Evolutionary conservation across 2,888 invertebrate species (phyloP), one percentile per base, ranked within the genome.

Genomic region (Pristionchus entomophagus): DNA sequence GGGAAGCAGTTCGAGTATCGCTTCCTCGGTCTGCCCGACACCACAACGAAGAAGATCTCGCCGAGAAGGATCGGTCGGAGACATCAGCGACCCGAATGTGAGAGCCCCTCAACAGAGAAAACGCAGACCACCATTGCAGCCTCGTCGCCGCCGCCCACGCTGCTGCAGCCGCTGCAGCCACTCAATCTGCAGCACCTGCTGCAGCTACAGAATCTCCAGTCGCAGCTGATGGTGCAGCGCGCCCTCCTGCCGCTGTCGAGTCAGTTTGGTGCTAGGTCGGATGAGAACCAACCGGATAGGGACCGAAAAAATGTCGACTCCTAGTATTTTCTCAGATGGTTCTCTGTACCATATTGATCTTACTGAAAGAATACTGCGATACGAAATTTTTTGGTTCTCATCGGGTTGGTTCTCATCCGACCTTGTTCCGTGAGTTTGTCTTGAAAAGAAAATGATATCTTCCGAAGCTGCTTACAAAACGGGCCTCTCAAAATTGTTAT

Each of bases 161-260:
- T 41, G 3, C n/a, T 73, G 73, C 73, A 73, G 45, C 69, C 29
- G 29, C 41, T 69, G 41, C 73, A 73, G 73, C 73, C 38, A 38
- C 38, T 38, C 1, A 41, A 26, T 19, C 22, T 73, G 73, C 73
- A 45, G 73, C 73, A 73, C 10, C 45, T 73, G 73, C 38, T 41
- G 41, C 73, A 73, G 73, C 2, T 73, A 10, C 73, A 73, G n/a
- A 41, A 22, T n/a, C 6, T 38, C 26, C 73, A 38, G 73, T 26
- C 41, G 26, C 65, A 65, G 65, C 32, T 65, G 65, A 12, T 65
- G 14, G 35, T 65, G 2, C 65, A 65, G 19, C 65, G 65, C 19
- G 65, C 62, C 2, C 62, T 62, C 3, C 56, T 59, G 26, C 56
- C 56, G 26, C 29, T 62, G n/a, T 17, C 35, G 32, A 29, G 65